phyloP scores from a whole-genome alignment of 2,797 vertebrate species.

The Pipistrellus pipistrellus region DNA sequence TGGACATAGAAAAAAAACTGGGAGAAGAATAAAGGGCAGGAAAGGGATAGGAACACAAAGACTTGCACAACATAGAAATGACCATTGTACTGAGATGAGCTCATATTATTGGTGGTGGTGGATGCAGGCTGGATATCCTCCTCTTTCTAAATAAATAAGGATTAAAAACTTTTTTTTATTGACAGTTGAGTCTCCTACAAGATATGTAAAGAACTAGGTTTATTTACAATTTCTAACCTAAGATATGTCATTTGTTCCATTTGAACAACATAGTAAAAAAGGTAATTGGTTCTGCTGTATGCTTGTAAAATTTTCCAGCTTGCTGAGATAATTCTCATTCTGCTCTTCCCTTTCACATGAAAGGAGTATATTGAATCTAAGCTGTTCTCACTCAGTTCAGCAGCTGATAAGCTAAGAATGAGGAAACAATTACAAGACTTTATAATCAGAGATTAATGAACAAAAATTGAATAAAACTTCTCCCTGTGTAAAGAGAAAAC shows the following conservation, averaged over 20 bases:
- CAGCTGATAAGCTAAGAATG: not conserved
- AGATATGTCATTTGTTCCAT: not conserved
- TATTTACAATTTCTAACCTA: not conserved
- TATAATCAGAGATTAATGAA: constrained; percentile 12
- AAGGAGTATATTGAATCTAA: not conserved
- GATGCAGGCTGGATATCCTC: not conserved
- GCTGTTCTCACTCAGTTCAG: not conserved
- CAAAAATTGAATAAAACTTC: constrained; percentile 22
- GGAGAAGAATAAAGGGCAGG: not conserved
- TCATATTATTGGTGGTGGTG: accelerated
- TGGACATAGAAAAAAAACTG: not conserved
- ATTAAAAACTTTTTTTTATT: not conserved
- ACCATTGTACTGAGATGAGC: not conserved
- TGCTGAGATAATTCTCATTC: constrained; percentile 6
- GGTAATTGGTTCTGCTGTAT: constrained; percentile 10
- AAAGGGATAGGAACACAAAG: not conserved
- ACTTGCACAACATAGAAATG: not conserved
- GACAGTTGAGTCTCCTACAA: not conserved
- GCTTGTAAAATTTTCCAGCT: not conserved
- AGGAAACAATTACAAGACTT: not conserved
- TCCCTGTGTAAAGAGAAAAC: not conserved
- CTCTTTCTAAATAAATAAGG: not conserved
- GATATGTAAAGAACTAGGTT: not conserved
- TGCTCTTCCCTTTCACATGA: not conserved
- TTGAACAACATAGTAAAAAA: constrained; percentile 40